Conservation (phyloP, 2,113 vertebrate genomes). For the Lepisosteus oculatus region DNA sequence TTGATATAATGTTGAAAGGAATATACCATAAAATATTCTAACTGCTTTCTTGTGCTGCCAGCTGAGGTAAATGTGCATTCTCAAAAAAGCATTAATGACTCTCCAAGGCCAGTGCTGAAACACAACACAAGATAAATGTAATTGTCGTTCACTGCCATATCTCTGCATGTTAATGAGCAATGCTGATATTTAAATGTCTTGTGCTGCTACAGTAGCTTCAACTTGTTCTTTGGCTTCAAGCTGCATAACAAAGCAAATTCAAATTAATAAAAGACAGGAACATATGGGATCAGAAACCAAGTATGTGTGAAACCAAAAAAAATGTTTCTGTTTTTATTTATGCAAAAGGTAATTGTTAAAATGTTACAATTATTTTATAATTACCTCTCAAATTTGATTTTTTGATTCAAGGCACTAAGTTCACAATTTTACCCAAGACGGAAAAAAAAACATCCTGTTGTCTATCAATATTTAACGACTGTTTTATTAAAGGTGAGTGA, state of each 20-base stretch:
- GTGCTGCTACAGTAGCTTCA: too few species aligned
- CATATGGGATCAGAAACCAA: too few species aligned
- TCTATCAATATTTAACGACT: too few species aligned
- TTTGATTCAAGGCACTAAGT: too few species aligned
- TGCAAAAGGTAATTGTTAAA: too few species aligned
- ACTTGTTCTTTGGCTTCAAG: constrained; percentile 40
- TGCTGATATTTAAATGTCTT: constrained; percentile 64
- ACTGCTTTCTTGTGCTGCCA: constrained; percentile 50
- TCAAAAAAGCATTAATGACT: constrained; percentile 69
- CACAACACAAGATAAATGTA: constrained; percentile 72
- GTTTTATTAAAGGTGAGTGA: too few species aligned
- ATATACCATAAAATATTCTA: constrained; percentile 57
- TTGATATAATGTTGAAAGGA: constrained; percentile 43
- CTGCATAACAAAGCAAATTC: neutral
- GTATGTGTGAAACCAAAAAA: too few species aligned
- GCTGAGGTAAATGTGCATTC: neutral
- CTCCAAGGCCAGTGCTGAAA: constrained; percentile 51
- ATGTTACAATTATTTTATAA: too few species aligned
- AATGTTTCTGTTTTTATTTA: too few species aligned
- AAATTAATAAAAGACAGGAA: neutral
- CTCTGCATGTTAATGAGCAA: constrained; percentile 74
- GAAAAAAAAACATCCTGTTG: too few species aligned
- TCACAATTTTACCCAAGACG: too few species aligned
- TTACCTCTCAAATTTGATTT: too few species aligned
- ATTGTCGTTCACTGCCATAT: constrained; percentile 72